Evolutionary conservation across 2,113 vertebrate genomes (phyloP).

Genomic region (Bombycilla garrulus): DNA sequence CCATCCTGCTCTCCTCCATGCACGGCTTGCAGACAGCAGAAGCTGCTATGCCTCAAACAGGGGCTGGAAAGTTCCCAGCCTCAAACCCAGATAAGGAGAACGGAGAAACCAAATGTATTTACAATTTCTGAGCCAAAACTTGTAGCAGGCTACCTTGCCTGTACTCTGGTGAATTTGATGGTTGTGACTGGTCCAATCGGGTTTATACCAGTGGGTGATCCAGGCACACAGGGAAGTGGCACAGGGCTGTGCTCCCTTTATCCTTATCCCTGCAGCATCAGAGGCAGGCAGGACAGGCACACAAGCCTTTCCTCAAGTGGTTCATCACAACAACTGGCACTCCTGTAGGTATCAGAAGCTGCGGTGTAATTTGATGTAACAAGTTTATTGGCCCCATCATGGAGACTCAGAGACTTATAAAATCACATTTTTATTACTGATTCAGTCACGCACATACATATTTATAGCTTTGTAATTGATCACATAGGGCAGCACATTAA

Average conservation of each 20-base stretch:
- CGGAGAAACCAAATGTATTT: not conserved
- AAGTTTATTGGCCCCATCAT: not conserved
- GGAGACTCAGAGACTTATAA: not conserved
- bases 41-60: fast-evolving
- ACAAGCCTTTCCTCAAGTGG: not conserved
- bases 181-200: not conserved
- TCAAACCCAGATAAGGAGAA: not conserved
- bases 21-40: not conserved
- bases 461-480: constrained; percentile 22
- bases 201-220: not conserved
- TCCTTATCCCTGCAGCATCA: not conserved
- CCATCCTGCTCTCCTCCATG: not conserved
- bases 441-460: not conserved
- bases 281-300: not conserved
- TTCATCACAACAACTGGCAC: not conserved
- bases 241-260: not conserved
- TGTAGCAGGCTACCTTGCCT: not conserved
- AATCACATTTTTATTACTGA: not conserved
- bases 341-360: not conserved
- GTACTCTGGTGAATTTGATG: not conserved
- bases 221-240: not conserved
- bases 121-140: not conserved
- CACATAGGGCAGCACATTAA: not conserved
- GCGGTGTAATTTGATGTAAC: not conserved
- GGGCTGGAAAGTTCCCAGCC: not conserved